Evolutionary conservation across 2,797 vertebrate genomes (phyloP).

Genomic region (Somateria mollissima): DNA sequence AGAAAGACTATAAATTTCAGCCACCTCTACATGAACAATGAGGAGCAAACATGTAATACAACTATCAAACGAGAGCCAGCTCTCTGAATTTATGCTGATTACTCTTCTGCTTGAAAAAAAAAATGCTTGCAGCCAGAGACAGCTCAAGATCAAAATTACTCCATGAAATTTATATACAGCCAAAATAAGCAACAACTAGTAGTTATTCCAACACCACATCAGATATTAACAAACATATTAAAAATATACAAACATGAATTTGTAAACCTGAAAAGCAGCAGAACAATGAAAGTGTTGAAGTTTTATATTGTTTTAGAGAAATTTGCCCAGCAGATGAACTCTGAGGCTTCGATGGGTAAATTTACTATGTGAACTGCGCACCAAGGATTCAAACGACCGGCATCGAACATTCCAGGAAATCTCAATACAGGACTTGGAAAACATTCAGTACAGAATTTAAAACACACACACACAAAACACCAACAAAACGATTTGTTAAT

Average conservation of each 20-base stretch:
- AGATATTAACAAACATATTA: neutral
- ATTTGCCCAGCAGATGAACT: neutral
- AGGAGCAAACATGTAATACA: rapidly evolving
- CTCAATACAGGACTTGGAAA: neutral
- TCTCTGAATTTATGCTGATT: neutral
- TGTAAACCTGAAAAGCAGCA: neutral
- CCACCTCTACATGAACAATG: neutral
- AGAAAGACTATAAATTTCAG: neutral
- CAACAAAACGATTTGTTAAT: neutral
- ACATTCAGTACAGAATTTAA: neutral
- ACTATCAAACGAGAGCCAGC: neutral
- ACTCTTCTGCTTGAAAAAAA: neutral
- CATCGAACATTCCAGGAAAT: neutral
- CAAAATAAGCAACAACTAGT: neutral
- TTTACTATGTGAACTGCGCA: neutral
- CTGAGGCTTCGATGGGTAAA: neutral
- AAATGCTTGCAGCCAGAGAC: neutral
- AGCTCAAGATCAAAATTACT: neutral
- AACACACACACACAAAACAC: too few relatives aligned
- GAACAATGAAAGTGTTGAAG: neutral
- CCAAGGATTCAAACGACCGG: neutral
- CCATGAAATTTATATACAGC: neutral
- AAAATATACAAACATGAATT: neutral
- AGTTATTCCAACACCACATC: neutral
- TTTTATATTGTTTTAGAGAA: neutral